phyloP scores from a whole-genome alignment of 1,140 invertebrate species.

The Trichonephila clavipes region DNA sequence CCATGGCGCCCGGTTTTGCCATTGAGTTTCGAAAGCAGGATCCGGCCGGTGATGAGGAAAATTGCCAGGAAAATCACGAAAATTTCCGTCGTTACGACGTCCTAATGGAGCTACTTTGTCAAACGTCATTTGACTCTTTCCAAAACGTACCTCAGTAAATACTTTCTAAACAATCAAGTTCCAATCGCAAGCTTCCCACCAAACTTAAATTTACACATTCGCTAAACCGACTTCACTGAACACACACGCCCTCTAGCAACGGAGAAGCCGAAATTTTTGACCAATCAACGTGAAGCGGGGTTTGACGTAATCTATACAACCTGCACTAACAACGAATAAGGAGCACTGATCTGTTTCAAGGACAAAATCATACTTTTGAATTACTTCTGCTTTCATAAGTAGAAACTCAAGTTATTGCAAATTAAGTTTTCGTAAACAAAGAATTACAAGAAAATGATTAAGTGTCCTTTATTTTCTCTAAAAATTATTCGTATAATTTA shows the following conservation, averaged over 20 bases:
- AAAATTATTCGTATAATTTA: too few species aligned
- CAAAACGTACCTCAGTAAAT: background rate
- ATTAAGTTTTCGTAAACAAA: too few species aligned
- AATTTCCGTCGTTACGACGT: conserved; percentile 62
- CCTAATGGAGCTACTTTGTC: conserved; percentile 62
- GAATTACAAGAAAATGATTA: too few species aligned
- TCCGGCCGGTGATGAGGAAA: conserved; percentile 60
- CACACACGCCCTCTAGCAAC: conserved; percentile 7
- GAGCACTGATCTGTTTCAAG: conserved; percentile 5
- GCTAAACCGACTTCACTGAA: background rate
- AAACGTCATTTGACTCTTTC: conserved; percentile 65
- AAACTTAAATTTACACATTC: too few species aligned
- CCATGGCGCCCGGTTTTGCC: conserved; percentile 41
- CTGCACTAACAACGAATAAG: background rate
- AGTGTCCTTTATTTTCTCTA: too few species aligned
- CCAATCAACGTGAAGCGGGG: background rate
- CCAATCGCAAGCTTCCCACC: too few species aligned
- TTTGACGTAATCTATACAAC: background rate
- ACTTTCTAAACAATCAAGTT: too few species aligned
- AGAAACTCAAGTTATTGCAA: too few species aligned
- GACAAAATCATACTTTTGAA: background rate
- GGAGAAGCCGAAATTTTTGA: background rate
- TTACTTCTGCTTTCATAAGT: too few species aligned
- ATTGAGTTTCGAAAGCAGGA: conserved; percentile 47
- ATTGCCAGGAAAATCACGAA: conserved; percentile 60